Evolutionary conservation across 2,113 vertebrate genomes (phyloP), one percentile per base, ranked within the genome.

Genomic region (Zosterops japonicus): DNA sequence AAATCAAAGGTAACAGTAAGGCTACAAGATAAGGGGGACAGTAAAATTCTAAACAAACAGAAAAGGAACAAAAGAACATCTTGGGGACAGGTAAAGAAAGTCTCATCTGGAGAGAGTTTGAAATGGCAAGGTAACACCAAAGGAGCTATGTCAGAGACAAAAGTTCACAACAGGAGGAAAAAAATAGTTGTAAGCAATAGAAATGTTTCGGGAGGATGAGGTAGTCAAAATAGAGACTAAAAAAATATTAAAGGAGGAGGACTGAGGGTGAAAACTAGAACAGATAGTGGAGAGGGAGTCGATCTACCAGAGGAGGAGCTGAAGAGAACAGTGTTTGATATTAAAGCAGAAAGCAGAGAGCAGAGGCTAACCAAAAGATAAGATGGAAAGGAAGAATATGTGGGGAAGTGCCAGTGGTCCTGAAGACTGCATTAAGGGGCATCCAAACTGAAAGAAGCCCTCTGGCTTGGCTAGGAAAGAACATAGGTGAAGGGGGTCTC

Each of bases 191-290:
- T 81, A 70, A 63, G 44, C 31, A 91, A 79, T 46, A 94, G 50
- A 92, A 90, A 83, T 29, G 49, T 23, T 31, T 70, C 68, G 18
- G 82, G 63, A 80, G 59, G 78, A 85, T 19, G 27, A 93, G 50
- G 65, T 70, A 90, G 82, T 89, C 91, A 82, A 94, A 94, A 95
- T n/a, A 85, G 21, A 93, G 33, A 85, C 21, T 68, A 63, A 20
- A 74, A 85, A 77, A 74, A 50, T 76, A 75, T 76, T 71, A 95
- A 87, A 95, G 53, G 41, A 94, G 41, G 46, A 87, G 61, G 57
- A 63, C 16, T 23, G n/a, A 83, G 23, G 14, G 29, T 61, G 59
- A 85, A 93, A 90, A 80, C 63, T 75, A 93, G 84, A 87, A 86
- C 70, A 87, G 61, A 65, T 11, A 89, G 49, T 39, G 35, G 25